phyloP scores from a whole-genome alignment of 2,113 vertebrate genomes.

The Cochlearius cochlearius region DNA sequence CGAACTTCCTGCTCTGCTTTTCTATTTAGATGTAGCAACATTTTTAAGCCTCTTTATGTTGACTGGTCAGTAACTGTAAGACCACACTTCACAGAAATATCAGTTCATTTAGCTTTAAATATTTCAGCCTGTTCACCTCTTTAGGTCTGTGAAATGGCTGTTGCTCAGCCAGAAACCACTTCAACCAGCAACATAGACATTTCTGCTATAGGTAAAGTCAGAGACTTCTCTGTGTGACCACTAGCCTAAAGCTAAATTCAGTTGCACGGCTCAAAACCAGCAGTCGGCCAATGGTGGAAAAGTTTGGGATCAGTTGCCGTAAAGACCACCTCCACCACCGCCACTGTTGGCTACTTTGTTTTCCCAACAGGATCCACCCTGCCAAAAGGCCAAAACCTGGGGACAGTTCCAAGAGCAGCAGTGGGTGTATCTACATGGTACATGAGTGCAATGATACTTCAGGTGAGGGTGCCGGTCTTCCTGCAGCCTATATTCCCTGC shows the following conservation, averaged over 20 bases:
- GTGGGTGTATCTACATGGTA: rapidly evolving
- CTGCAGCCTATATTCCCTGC: background rate
- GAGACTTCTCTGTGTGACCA: background rate
- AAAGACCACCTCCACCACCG: background rate
- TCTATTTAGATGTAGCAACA: background rate
- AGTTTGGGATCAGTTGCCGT: background rate
- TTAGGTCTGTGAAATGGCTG: background rate
- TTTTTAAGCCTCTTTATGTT: background rate
- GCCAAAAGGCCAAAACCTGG: background rate
- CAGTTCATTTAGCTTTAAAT: background rate
- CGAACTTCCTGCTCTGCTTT: background rate
- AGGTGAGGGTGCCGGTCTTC: background rate
- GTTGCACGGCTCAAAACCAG: background rate
- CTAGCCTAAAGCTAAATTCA: background rate
- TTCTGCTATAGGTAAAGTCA: background rate
- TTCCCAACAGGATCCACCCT: background rate
- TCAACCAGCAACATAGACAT: background rate
- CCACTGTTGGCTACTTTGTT: background rate
- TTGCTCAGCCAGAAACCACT: background rate
- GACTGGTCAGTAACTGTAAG: background rate
- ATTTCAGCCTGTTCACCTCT: background rate
- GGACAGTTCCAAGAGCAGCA: background rate
- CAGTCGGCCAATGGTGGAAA: background rate
- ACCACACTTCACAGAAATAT: background rate
- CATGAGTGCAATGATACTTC: background rate